Percentiles rank a stretch among this genome's conserved stretches.
Evolutionary conservation across 2,888 invertebrate genomes (phyloP).

Genomic region (Sympetrum striolatum): DNA sequence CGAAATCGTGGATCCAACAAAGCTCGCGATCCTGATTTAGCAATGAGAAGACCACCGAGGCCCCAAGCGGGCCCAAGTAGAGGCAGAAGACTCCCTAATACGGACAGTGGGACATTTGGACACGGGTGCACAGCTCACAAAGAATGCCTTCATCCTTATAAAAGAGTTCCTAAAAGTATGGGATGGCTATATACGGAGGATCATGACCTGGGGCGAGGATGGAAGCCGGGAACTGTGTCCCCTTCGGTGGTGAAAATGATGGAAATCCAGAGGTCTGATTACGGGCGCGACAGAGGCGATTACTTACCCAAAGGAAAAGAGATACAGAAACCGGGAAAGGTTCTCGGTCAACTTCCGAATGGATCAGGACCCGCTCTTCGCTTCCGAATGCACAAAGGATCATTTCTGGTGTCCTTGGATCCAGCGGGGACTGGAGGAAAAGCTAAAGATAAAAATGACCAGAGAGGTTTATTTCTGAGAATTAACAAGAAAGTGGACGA

Average conservation of each 20-base stretch:
- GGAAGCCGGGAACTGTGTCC: background rate
- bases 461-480: background rate
- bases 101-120: background rate
- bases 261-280: background rate
- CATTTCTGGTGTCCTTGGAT: background rate
- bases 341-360: background rate
- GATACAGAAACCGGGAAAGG: background rate
- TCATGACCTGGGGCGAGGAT: background rate
- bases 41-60: background rate
- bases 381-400: background rate
- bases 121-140: background rate
- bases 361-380: background rate
- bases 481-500: background rate
- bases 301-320: background rate
- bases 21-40: background rate
- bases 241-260: background rate
- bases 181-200: background rate
- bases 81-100: background rate
- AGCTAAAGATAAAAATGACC: background rate
- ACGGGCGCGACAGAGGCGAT: background rate
- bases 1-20: too few species aligned
- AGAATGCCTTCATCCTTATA: background rate
- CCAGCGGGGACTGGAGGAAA: background rate
- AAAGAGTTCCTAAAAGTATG: background rate
- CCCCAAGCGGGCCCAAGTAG: background rate